Base-by-base conservation (phyloP, 2,113 vertebrate genomes). In the Pteronura brasiliensis region DNA sequence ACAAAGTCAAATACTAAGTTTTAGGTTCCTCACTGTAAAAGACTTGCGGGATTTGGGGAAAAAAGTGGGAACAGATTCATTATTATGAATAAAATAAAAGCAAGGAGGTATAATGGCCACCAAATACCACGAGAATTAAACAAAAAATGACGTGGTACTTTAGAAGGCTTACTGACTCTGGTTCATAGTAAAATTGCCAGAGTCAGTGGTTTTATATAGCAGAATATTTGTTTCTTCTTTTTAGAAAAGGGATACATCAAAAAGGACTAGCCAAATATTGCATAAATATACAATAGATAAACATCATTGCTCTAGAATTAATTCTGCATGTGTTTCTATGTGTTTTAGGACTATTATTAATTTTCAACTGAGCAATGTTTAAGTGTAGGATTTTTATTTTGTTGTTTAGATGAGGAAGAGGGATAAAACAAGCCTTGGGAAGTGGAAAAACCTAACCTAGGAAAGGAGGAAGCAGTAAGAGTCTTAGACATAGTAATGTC, bases 1-100 rank as follows among this genome's bases (percentile, higher is more conserved):
- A 92, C 17, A 77, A 93, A 84, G 63, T 89, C 47, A 97, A 90
- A 95, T 61, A 96, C 25, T 27, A 77, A 63, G 15, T 83, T 94
- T 94, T 39, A 81, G 13, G 36, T 61, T 95, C n/a, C 67, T 92
- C 18, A 57, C 25, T 87, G 21, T 69, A 90, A 95, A 96, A 96
- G 8, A 89, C 55, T 71, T 93, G 77, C 13, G 44, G 65, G 84
- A 72, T 52, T 21, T 90, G 49, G 55, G 59, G 29, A 84, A 27
- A 83, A 90, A 95, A 67, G 2, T 89, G 13, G 83, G 11, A 63
- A 72, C 2, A 90, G 65, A 85, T 63, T 88, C 18, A 85, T 52
- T 89, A 67, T 87, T 57, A 44, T 42, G 23, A 91, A 93, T 93
- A 95, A 44, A 95, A 44, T 55, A 90, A 95, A 88, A 87, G 44